Evolutionary conservation across 2,797 vertebrate genomes (phyloP).

Genomic region (Margarornis squamiger): DNA sequence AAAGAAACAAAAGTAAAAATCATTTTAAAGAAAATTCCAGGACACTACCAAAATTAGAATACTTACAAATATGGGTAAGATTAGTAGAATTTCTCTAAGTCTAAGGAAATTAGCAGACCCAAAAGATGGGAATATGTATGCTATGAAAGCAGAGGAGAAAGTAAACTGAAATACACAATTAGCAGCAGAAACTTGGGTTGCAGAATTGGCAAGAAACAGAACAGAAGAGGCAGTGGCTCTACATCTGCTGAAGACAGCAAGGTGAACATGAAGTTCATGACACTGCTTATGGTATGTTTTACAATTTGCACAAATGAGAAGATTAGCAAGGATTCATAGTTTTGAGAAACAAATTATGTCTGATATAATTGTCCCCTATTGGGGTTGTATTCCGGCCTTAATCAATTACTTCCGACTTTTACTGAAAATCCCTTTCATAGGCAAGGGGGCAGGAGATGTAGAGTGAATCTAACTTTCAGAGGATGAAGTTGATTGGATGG

Average conservation of each 20-base stretch:
- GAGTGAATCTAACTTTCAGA: not conserved
- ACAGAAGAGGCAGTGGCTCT: not conserved
- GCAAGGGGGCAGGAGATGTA: not conserved
- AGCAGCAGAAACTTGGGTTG: not conserved
- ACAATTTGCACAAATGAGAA: not conserved
- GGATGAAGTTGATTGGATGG: not conserved
- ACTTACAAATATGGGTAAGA: not conserved
- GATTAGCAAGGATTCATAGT: not conserved
- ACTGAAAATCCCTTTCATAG: not conserved
- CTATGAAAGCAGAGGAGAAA: not conserved
- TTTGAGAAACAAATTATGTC: not conserved
- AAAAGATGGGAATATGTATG: not conserved
- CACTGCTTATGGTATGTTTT: not conserved
- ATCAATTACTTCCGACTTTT: not conserved
- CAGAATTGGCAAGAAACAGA: not conserved
- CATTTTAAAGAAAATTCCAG: not conserved
- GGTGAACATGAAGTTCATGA: not conserved
- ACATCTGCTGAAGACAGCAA: not conserved
- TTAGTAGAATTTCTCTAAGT: not conserved
- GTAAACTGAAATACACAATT: not conserved
- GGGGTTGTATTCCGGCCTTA: not conserved
- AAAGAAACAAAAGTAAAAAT: not conserved
- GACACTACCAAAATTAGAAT: not conserved
- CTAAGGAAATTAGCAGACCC: not conserved
- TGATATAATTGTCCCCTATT: not conserved